phyloP scores from a whole-genome alignment of 2,797 vertebrate species.

The Peromyscus attwateri region DNA sequence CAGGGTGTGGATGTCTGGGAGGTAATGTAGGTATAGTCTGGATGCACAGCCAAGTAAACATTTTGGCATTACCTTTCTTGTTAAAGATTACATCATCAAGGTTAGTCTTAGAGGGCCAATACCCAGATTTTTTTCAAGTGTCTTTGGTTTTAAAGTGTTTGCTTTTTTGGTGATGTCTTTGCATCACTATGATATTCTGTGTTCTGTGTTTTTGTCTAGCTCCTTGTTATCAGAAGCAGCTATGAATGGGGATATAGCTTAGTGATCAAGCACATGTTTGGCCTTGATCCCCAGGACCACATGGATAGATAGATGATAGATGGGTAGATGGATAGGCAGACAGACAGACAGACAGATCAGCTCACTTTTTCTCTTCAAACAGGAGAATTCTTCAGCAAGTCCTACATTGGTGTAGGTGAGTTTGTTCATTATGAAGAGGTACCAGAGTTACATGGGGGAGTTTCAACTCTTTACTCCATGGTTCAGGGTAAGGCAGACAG shows the following conservation, averaged over 20 bases:
- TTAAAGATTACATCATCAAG: conserved; percentile 45
- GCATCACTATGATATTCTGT: conserved; percentile 27
- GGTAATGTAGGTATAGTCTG: conserved; percentile 57
- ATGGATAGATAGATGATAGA: background rate
- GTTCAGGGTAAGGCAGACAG: background rate
- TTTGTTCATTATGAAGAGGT: background rate
- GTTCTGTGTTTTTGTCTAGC: background rate
- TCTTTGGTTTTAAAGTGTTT: conserved; percentile 47
- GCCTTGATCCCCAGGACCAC: no score
- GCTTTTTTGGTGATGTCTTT: background rate
- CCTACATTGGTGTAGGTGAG: conserved; percentile 15
- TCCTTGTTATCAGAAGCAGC: conserved; percentile 43
- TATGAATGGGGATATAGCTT: background rate
- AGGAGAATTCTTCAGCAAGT: background rate
- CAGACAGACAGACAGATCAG: background rate
- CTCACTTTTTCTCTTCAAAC: conserved; percentile 9
- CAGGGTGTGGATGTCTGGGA: conserved; percentile 24
- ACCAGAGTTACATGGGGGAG: conserved; percentile 29
- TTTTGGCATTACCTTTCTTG: conserved; percentile 69
- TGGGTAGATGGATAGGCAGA: background rate
- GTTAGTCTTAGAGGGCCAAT: conserved; percentile 52
- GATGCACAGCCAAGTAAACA: conserved; percentile 66
- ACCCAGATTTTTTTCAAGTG: conserved; percentile 12
- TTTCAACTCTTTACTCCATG: conserved; percentile 16
- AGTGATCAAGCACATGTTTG: background rate